Base-by-base conservation (phyloP, 2,888 invertebrate species). In the Troilus luridus region DNA sequence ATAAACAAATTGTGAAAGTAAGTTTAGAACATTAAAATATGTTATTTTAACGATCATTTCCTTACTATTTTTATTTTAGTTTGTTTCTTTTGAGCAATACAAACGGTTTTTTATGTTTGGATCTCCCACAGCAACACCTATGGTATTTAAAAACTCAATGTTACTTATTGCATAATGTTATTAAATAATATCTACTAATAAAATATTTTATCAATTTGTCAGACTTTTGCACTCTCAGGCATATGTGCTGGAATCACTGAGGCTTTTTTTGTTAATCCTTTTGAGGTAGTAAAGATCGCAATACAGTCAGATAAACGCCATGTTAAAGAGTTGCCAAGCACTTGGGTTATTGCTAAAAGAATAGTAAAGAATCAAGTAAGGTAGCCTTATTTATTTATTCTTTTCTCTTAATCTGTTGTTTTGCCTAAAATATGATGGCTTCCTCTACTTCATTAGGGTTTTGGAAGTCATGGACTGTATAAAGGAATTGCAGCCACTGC, bases 231-330 rank as follows among this genome's bases (percentile, higher is more conserved):
- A 7, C 94, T 98, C 93, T 98, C 99, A 92, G 99, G 99, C 81
- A 95, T 98, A 19, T 96, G 97, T 91, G 97, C 98, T 88, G 99
- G 99, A 89, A 94, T 98, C 5, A 97, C 98, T n/a, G 98, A 99
- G 95, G 98, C 97, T 11, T 95, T 98, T 92, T 95, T 98, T 91
- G 97, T 98, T 0, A 98, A 98, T 95, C 98, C 98, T 0, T 98
- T 98, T 94, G 98, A 99, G 95, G 98, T 98, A 62, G 98, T 99
- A 0, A 99, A 99, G 95, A 98, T 99, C n/a, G 96, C 96, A 2
- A 94, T 98, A 92, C 98, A 98, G 94, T 96, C 97, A 0, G 97
- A 98, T 93, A 96, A 96, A 91, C 95, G 96, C 0, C 94, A 95
- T 89, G 95, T 96, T 59, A 95, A 95, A 90, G 95, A 96, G 93